A percentile compares a stretch with the other conserved stretches of the same genome.
Conservation (phyloP, 1,140 invertebrate genomes). For the Melitaea cinxia region DNA sequence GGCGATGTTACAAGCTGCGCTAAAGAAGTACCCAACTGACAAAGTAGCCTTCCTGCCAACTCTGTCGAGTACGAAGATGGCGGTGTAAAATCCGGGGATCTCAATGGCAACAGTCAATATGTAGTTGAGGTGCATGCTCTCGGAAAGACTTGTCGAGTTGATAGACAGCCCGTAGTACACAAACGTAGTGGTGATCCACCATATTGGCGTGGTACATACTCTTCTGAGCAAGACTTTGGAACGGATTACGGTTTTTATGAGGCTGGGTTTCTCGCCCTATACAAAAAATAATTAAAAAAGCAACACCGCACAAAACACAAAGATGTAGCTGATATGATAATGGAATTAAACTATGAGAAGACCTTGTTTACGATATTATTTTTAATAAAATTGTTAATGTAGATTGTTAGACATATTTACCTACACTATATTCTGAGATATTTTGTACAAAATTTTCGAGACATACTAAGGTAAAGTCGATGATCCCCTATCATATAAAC, state of each 20-base stretch:
- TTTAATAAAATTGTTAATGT: no score
- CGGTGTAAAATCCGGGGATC: conserved; percentile 86
- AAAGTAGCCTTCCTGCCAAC: conserved; percentile 84
- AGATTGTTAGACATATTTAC: no score
- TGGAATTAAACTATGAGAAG: no score
- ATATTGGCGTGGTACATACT: conserved; percentile 84
- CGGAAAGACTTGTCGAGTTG: conserved; percentile 88
- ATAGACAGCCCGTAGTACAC: conserved; percentile 91
- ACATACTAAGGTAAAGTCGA: no score
- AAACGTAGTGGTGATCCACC: conserved; percentile 87
- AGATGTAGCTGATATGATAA: no score
- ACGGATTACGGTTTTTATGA: conserved; percentile 79
- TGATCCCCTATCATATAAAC: no score
- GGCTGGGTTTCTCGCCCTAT: conserved; percentile 44
- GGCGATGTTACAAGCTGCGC: conserved; percentile 77
- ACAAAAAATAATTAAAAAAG: conserved; percentile 4
- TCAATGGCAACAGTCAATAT: conserved; percentile 85
- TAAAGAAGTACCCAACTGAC: conserved; percentile 82
- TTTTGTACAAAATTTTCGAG: no score
- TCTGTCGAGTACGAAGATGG: conserved; percentile 83
- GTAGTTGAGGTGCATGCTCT: conserved; percentile 87
- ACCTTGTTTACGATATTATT: no score
- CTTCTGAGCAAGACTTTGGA: conserved; percentile 82
- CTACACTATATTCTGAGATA: no score
- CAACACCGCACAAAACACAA: no score